Evolutionary conservation across 2,113 vertebrate genomes (phyloP).

Genomic region (Poecilia latipinna): DNA sequence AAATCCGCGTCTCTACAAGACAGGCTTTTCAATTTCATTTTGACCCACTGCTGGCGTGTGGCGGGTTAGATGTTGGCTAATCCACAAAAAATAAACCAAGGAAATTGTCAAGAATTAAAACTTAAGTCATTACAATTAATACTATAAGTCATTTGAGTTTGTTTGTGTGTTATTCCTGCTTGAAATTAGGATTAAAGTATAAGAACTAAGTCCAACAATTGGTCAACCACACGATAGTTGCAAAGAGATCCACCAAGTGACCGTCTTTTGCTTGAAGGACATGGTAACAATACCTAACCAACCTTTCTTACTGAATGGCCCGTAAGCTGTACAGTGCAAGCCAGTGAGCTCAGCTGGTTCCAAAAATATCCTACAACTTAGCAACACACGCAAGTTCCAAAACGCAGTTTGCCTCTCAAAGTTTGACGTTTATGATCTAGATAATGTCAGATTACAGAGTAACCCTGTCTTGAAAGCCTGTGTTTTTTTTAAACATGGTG

Average conservation of each 20-base stretch:
- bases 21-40: too few relatives aligned
- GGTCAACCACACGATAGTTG: not conserved
- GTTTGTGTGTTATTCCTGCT: not conserved
- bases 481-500: constrained; percentile 44
- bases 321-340: not conserved
- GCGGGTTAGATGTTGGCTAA: not conserved
- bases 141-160: not conserved
- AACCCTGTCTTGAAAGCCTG: constrained; percentile 20
- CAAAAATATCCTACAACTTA: not conserved
- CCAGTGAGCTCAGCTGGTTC: not conserved
- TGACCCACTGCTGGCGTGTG: too few relatives aligned
- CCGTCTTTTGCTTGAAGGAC: not conserved
- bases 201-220: not conserved
- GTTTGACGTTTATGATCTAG: not conserved
- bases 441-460: constrained; percentile 1
- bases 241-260: not conserved
- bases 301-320: constrained; percentile 7
- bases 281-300: not conserved
- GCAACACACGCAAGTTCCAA: not conserved
- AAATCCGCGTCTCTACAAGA: too few relatives aligned
- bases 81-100: not conserved
- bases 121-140: not conserved
- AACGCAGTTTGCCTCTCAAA: constrained; percentile 9
- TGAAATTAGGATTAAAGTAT: constrained; percentile 19
- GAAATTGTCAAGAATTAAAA: not conserved